Base-by-base conservation (phyloP, 2,113 vertebrate genomes). In the Prunella himalayana region DNA sequence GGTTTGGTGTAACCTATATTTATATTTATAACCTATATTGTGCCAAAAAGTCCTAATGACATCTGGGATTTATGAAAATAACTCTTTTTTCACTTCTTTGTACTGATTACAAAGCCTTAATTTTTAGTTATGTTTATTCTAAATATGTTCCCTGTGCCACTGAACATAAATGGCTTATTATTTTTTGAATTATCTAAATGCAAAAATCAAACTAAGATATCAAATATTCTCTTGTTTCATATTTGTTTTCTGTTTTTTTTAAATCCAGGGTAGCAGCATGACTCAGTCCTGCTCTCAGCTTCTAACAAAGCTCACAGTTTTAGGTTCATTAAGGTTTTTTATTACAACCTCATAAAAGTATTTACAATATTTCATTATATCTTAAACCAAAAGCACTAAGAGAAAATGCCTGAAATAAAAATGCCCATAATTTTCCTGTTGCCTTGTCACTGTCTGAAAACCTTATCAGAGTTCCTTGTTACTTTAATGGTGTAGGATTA, bases 351-450 rank as follows among this genome's bases (percentile, higher is more conserved):
- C 78, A 50, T 66, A 86, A 85, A 92, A 80, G 18, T 24, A 88
- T 95, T 91, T 71, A 49, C 75, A 92, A 87, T 94, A 94, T 91
- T 94, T 95, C 75, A 73, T 88, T 87, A 6, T 66, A 41, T 86
- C 90, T 94, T 80, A 81, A 94, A 88, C 56, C 53, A 49, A 95
- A 88, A 72, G 20, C 51, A 44, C 25, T 4, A 42, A 73, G n/a
- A 70, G 24, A 94, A 93, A 96, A 88, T 11, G 27, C 44, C 91
- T 77, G 47, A 92, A 95, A 95, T 92, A 86, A 93, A 95, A 96
- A 68, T 63, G 39, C 44, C 68, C 47, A 73, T 93, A 83, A 82
- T 81, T 92, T 88, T 92, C 60, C 2, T 0, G 37, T 53, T 93
- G 56, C 59, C 76, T 88, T 85, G 78, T 95, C 90, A 75, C 59